These are phyloP conservation scores for Nomia melanderi DNA, from an alignment of 1,140 invertebrate species.

Conservation along the genomic window DNA sequence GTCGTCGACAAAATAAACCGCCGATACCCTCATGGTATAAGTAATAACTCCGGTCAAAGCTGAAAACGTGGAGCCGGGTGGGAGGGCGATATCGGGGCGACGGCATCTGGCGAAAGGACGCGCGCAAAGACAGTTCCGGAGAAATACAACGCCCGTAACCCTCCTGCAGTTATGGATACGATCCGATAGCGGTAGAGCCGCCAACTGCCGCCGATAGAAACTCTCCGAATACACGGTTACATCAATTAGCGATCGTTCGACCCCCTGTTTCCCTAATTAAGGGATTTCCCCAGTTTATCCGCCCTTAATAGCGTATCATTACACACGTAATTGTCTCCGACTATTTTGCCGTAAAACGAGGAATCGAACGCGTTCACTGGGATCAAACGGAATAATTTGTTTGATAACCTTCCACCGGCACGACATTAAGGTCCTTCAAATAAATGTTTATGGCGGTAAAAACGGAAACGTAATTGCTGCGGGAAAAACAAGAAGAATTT, in stretches of 20 bases:
- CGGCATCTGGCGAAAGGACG: slow-evolving; percentile 63
- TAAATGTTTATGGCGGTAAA: no score
- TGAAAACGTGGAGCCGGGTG: background rate
- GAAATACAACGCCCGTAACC: slow-evolving; percentile 45
- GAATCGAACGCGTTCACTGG: no score
- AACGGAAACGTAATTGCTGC: no score
- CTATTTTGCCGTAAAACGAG: no score
- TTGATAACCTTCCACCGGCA: no score
- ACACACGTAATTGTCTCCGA: no score
- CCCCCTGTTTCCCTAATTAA: slow-evolving; percentile 6
- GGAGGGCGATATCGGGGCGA: slow-evolving; percentile 53
- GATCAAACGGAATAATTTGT: no score
- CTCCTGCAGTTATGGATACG: slow-evolving; percentile 33
- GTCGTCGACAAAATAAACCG: slow-evolving; percentile 66
- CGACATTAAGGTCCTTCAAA: no score
- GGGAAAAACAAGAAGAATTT: no score
- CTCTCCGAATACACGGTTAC: slow-evolving; percentile 32
- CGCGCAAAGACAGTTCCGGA: slow-evolving; percentile 32
- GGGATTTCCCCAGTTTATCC: background rate
- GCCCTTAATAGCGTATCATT: no score
- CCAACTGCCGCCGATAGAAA: background rate
- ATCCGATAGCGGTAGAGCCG: slow-evolving; percentile 5
- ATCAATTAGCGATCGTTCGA: slow-evolving; percentile 52
- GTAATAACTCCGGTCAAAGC: slow-evolving; percentile 60
- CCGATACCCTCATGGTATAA: slow-evolving; percentile 59